phyloP scores from a whole-genome alignment of 2,888 invertebrate species.

The Therioaphis trifolii region DNA sequence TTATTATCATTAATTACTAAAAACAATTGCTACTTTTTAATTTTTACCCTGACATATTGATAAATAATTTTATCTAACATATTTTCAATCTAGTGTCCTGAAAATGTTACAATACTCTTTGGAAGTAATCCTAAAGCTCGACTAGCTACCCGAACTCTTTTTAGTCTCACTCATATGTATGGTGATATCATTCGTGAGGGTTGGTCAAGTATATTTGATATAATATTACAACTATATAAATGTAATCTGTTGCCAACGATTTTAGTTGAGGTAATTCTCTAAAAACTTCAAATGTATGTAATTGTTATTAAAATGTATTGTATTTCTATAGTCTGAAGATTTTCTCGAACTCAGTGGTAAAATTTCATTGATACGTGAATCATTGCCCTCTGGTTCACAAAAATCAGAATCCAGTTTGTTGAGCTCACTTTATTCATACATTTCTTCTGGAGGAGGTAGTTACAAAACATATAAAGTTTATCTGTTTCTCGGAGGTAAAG shows the following conservation, averaged over 20 bases:
- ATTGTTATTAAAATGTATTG: not conserved
- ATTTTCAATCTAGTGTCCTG: conserved; percentile 53
- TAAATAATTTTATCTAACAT: not conserved
- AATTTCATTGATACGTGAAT: conserved; percentile 83
- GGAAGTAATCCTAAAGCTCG: conserved; percentile 89
- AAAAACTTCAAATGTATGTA: not conserved
- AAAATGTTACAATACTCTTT: conserved; percentile 72
- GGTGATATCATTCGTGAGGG: conserved; percentile 92
- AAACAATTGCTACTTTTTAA: conserved; percentile 28
- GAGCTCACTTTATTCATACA: conserved; percentile 92
- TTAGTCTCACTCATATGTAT: conserved; percentile 87
- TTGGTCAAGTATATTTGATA: conserved; percentile 94
- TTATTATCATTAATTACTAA: conserved; percentile 51
- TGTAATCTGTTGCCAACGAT: conserved; percentile 84
- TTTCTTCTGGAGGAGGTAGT: conserved; percentile 74
- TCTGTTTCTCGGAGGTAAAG: too few species aligned
- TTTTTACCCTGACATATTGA: not conserved
- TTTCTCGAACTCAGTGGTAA: conserved; percentile 89
- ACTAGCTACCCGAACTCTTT: conserved; percentile 83
- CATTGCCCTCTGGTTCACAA: conserved; percentile 72
- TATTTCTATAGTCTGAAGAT: conserved; percentile 80
- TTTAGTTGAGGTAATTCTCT: conserved; percentile 67
- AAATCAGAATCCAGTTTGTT: conserved; percentile 84
- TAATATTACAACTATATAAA: conserved; percentile 86
- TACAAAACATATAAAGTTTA: too few species aligned